These are phyloP conservation scores for Frankliniella fusca DNA, from an alignment of 2,888 invertebrate species.

Conservation along the genomic window DNA sequence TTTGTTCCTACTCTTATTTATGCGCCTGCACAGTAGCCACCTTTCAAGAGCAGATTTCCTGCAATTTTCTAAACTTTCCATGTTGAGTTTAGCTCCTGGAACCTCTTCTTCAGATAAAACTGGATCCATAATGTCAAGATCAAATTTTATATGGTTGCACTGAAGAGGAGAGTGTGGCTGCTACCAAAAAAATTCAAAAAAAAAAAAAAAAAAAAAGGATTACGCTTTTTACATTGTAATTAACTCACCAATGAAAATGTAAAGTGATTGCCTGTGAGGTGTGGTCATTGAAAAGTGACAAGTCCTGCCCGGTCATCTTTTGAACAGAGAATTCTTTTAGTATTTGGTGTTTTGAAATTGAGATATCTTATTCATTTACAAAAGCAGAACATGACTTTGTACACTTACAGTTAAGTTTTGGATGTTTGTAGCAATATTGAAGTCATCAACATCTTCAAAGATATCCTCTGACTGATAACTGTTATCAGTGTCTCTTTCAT, in stretches of 20 bases:
- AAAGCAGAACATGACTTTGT: no score
- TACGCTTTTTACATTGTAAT: neutral
- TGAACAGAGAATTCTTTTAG: no score
- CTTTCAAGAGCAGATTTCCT: neutral
- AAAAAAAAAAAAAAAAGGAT: neutral
- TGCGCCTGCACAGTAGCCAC: neutral
- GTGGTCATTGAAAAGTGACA: no score
- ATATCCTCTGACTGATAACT: no score
- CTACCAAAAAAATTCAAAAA: neutral
- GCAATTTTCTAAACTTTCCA: neutral
- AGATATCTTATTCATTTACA: no score
- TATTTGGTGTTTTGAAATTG: no score
- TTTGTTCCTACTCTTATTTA: neutral
- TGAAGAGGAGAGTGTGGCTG: neutral
- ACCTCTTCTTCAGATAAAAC: conserved; percentile 20
- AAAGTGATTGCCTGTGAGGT: no score
- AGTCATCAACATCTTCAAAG: no score
- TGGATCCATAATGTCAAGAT: neutral
- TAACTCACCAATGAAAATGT: neutral
- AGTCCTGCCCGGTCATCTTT: no score
- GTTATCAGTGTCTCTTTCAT: no score
- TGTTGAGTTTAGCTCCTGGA: conserved; percentile 14
- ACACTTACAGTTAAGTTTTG: no score
- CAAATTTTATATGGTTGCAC: neutral
- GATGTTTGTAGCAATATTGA: no score